Evolutionary conservation across 30 jellyfish, hydroid and myxozoan species (phyloP), one percentile per base, ranked within the genome.

Genomic region (Pseudorhiza aurosa): DNA sequence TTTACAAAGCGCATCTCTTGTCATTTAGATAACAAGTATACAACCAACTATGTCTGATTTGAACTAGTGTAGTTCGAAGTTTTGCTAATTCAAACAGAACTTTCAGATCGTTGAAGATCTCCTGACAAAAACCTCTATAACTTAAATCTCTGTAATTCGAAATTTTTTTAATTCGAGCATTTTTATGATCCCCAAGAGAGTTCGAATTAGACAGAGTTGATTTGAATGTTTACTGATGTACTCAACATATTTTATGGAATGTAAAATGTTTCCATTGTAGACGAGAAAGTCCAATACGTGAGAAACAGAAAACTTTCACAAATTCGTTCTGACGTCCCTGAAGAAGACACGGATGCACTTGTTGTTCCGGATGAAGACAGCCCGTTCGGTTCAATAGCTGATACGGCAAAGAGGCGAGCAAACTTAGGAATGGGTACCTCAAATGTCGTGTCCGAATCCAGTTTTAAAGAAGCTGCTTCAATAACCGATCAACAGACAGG

Each of bases 291-390:
- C 24, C 37, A 68, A 14, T 72, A 65, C 29, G 71, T 84, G 19
- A 30, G 77, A 32, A 72, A 68, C 45, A 59, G 36, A 7, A 40
- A 31, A 32, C 58, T 49, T 14, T 37, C 79, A 14, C 81, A 72
- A 7, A 35, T 82, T 0, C 75, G 95, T 10, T 84, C 95, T 53
- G 86, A 72, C 21, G 85, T 84, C 15, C 95, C 95, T 10, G 95
- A 84, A 2, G 95, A 84, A 21, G 95, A 84, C 55, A 58, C 72
- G 24, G 95, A 84, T 51, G 68, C 79, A 15, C 47, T 68, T 18
- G 88, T 79, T 27, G 82, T 79, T 1, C 95, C 95, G 11, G 95
- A 84, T 6, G 95, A 84, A 35, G 87, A 84, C 60, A 62, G 65
- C 22, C 68, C 82, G 1, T 33, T 37, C 29, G 67, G 85, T 11